These are phyloP conservation scores for Drosophila barbarae DNA, from an alignment of 2,888 invertebrate genomes.

Conservation along the genomic window DNA sequence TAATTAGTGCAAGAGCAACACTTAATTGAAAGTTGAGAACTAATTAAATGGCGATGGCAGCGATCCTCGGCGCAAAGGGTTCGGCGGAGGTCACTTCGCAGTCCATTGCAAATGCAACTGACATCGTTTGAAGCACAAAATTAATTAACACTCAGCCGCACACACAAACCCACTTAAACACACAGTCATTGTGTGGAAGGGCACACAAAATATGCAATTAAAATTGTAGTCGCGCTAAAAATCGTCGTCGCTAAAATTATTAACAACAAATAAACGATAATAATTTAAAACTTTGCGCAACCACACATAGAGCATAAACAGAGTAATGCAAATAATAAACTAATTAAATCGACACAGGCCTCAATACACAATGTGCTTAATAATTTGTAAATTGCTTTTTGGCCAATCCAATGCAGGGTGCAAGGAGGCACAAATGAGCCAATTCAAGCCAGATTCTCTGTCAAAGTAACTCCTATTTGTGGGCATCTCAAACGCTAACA, in stretches of 20 bases:
- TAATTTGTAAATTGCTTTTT: conserved; percentile 51
- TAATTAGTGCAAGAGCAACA: conserved; percentile 74
- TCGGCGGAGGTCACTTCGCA: conserved; percentile 21
- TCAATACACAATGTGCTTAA: conserved; percentile 46
- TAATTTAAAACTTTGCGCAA: conserved; percentile 48
- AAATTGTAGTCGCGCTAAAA: conserved; percentile 56
- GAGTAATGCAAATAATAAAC: conserved; percentile 62
- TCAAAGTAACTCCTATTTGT: not conserved
- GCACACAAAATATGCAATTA: conserved; percentile 59
- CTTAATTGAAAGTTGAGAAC: conserved; percentile 66
- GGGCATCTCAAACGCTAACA: conserved; percentile 21
- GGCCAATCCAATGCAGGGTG: conserved; percentile 24
- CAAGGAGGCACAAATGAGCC: conserved; percentile 24
- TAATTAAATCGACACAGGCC: conserved; percentile 64
- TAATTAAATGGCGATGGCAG: conserved; percentile 64
- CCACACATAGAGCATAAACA: conserved; percentile 16
- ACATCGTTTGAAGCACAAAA: conserved; percentile 66
- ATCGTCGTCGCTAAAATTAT: conserved; percentile 53
- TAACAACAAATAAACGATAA: conserved; percentile 67
- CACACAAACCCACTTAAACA: conserved; percentile 22
- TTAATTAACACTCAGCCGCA: conserved; percentile 67
- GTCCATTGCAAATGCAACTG: conserved; percentile 64
- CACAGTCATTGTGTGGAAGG: conserved; percentile 36
- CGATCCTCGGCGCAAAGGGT: conserved; percentile 12
- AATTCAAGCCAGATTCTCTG: conserved; percentile 4